These are phyloP conservation scores for Manduca sexta DNA, from an alignment of 1,140 invertebrate genomes.

Conservation along the genomic window DNA sequence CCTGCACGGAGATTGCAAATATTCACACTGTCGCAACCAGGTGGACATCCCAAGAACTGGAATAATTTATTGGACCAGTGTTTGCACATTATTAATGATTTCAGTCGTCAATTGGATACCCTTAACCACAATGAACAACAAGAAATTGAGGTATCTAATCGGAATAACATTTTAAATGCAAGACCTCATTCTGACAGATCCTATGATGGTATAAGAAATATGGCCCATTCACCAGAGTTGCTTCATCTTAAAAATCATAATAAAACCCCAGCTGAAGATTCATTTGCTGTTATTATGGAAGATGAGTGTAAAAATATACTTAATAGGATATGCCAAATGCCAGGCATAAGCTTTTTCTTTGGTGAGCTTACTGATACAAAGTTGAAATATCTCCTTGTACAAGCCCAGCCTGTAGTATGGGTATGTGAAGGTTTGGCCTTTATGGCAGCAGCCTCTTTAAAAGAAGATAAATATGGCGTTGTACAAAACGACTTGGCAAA, in stretches of 20 bases:
- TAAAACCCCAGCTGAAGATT: conserved; percentile 48
- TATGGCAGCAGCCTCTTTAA: conserved; percentile 78
- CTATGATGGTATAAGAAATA: conserved; percentile 57
- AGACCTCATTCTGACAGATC: conserved; percentile 35
- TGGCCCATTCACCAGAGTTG: conserved; percentile 55
- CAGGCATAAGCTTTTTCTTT: conserved; percentile 81
- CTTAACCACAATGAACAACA: conserved; percentile 65
- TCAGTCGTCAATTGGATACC: conserved; percentile 75
- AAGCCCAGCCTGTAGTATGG: conserved; percentile 82
- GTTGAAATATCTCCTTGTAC: conserved; percentile 75
- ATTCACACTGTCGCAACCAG: conserved; percentile 83
- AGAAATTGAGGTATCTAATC: conserved; percentile 34
- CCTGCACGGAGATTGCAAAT: conserved; percentile 73
- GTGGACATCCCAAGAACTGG: conserved; percentile 87
- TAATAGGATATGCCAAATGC: conserved; percentile 69
- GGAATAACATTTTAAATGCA: conserved; percentile 24
- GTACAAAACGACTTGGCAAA: conserved; percentile 83
- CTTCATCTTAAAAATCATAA: conserved; percentile 44
- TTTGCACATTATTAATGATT: conserved; percentile 75
- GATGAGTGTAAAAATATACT: conserved; percentile 48
- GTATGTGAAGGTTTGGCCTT: conserved; percentile 80
- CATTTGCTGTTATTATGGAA: conserved; percentile 48
- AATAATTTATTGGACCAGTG: conserved; percentile 78
- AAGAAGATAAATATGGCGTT: conserved; percentile 85
- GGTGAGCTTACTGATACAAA: conserved; percentile 80